Percentiles rank a stretch among this genome's conserved stretches.
phyloP scores from a whole-genome alignment of 2,888 invertebrate genomes.

The Trimorus sp. region DNA sequence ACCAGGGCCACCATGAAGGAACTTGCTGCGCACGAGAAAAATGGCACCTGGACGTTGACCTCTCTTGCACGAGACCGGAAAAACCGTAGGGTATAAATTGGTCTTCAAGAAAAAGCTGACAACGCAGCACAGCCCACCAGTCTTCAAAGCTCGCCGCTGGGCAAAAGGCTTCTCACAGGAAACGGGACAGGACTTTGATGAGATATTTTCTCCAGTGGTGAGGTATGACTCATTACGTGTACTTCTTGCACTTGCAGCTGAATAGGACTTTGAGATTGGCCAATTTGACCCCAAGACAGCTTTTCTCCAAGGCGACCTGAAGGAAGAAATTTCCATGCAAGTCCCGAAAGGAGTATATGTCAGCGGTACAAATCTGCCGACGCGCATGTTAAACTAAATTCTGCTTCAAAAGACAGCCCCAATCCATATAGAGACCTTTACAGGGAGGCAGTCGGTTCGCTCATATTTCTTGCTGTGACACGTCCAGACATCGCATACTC shows the following conservation, averaged over 20 bases:
- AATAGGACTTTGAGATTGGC: constrained; percentile 33
- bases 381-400: constrained; percentile 34
- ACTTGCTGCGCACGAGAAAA: no score
- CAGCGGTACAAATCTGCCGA: background rate
- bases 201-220: constrained; percentile 67
- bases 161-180: constrained; percentile 36
- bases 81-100: constrained; percentile 51
- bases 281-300: constrained; percentile 75
- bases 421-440: constrained; percentile 4
- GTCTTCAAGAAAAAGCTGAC: constrained; percentile 36
- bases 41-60: no score
- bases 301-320: constrained; percentile 69
- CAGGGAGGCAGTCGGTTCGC: background rate
- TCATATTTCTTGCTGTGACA: constrained; percentile 58
- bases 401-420: background rate
- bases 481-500: constrained; percentile 52
- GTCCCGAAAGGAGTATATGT: constrained; percentile 73
- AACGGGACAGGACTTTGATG: constrained; percentile 1
- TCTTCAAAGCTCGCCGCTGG: constrained; percentile 65
- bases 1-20: no score
- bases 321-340: constrained; percentile 71
- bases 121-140: background rate
- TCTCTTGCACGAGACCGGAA: background rate
- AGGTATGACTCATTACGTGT: constrained; percentile 68
- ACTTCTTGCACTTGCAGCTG: constrained; percentile 67